Evolutionary conservation across 2,797 vertebrate genomes (phyloP), one percentile per base, ranked within the genome.

Genomic region (Oreortyx pictus): DNA sequence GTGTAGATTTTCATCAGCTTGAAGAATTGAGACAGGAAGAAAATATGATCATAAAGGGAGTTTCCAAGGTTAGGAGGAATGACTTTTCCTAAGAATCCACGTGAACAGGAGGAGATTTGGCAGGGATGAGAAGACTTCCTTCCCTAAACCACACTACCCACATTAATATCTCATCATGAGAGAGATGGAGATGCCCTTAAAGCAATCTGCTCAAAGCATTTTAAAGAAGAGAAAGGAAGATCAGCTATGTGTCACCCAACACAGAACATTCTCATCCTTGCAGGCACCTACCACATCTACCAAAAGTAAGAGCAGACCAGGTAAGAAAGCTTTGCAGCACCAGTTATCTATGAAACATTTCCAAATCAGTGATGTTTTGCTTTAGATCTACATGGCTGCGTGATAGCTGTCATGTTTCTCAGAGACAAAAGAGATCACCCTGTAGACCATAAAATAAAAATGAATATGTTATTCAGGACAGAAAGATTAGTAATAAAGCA

Each of bases 21-120:
- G 9, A 23, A 87, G 89, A 93, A 92, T 2, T 85, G 49, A 75
- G 41, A 76, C 72, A 87, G 41, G 52, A 24, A 93, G 35, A 64
- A 80, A 54, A 82, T n/a, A 74, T 33, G 20, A 74, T 87, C 84
- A 35, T 64, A 82, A 72, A 0, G 41, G 89, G 84, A 92, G 59
- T 93, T 95, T 92, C 90, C 94, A 84, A 61, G 22, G 23, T 56
- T 43, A 80, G 37, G 78, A 83, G 77, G n/a, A 68, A 47, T 93
- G 90, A 31, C 22, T 49, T 7, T 57, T 49, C 19, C 90, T 92
- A 68, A 95, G 86, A 93, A 94, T 66, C 57, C 47, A 5, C 31
- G 31, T 47, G 18, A 87, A 50, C 25, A 92, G 31, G 46, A 88
- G 70, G 19, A 76, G 44, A 16, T 77, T 57, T 49, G 56, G 65